A percentile compares a stretch with the other conserved stretches of the same genome.
Evolutionary conservation across 2,888 invertebrate genomes (phyloP).

Genomic region (Andrena trimmerana): DNA sequence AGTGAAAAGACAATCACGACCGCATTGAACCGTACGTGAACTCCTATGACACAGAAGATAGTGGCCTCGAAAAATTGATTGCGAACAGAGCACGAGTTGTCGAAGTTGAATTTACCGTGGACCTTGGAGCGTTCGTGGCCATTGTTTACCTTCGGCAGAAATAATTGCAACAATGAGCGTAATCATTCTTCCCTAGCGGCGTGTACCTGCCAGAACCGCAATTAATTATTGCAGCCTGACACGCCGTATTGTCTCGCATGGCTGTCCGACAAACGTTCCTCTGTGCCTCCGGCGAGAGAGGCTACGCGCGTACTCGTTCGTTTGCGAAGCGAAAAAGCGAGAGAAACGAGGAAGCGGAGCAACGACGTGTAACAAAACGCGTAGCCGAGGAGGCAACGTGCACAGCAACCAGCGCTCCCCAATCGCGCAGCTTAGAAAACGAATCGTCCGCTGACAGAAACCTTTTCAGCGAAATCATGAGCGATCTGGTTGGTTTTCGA

Average conservation of each 20-base stretch:
- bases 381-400: conserved; percentile 39
- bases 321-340: conserved; percentile 53
- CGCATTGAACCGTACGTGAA: background rate
- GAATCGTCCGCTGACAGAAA: background rate
- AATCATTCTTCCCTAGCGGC: conserved; percentile 36
- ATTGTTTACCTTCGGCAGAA: conserved; percentile 22
- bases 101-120: conserved; percentile 11
- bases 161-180: conserved; percentile 49
- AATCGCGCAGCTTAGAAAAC: background rate
- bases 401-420: background rate
- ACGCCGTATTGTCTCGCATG: conserved; percentile 59
- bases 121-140: conserved; percentile 2
- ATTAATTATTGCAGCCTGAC: conserved; percentile 64
- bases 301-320: conserved; percentile 38
- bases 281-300: conserved; percentile 46
- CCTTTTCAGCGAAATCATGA: background rate
- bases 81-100: background rate
- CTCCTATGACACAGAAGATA: background rate
- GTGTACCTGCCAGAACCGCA: conserved; percentile 23
- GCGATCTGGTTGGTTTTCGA: background rate
- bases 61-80: background rate
- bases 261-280: conserved; percentile 47
- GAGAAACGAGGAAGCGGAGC: conserved; percentile 70
- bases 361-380: conserved; percentile 69
- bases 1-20: background rate